A percentile compares a stretch with the other conserved stretches of the same genome.
Evolutionary conservation across 2,113 vertebrate species (phyloP).

Genomic region (Spheniscus mendiculus): DNA sequence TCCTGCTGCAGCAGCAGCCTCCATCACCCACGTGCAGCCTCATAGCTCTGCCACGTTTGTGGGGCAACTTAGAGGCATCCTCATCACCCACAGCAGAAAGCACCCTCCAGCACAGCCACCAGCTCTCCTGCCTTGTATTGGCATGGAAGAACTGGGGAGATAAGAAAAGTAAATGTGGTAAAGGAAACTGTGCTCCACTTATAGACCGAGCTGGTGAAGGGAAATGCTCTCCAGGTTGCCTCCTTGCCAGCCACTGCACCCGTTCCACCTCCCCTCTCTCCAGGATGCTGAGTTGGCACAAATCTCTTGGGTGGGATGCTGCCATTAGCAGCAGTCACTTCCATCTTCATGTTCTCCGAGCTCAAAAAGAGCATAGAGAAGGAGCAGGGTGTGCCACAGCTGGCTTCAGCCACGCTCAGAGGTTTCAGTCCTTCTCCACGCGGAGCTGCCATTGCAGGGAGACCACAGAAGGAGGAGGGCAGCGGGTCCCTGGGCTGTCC

Average conservation of each 20-base stretch:
- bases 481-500: not conserved
- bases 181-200: not conserved
- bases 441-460: not conserved
- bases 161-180: not conserved
- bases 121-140: not conserved
- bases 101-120: not conserved
- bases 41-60: accelerated
- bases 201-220: not conserved
- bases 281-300: not conserved
- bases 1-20: not conserved
- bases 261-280: not conserved
- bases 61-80: not conserved
- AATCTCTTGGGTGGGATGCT: not conserved
- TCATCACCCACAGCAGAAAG: not conserved
- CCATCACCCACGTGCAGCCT: accelerated
- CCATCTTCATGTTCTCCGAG: accelerated
- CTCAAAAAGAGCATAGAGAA: not conserved
- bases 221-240: not conserved
- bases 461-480: accelerated
- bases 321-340: not conserved
- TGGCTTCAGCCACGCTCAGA: not conserved
- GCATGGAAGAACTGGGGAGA: accelerated
- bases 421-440: not conserved
- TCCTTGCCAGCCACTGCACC: not conserved
- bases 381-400: not conserved